Conservation (phyloP, 35 echinoderm and acorn worm species). For the Amphiura filiformis region DNA sequence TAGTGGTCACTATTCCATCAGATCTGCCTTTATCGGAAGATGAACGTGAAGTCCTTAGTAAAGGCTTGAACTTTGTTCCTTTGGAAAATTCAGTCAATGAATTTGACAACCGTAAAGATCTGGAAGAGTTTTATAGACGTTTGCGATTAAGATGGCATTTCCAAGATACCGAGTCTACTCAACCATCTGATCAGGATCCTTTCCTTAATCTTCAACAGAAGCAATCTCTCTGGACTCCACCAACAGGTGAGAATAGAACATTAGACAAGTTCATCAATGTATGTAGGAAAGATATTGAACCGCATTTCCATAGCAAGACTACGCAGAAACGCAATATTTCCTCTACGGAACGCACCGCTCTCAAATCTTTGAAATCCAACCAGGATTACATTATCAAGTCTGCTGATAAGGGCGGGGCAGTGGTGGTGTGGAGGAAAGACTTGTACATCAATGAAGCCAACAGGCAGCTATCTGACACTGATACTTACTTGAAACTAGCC, state of each 20-base stretch:
- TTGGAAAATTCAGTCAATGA: neutral
- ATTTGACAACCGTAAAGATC: neutral
- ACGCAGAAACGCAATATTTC: neutral
- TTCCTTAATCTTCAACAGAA: neutral
- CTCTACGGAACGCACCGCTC: neutral
- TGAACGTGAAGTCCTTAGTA: neutral
- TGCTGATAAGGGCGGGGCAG: conserved; percentile 33
- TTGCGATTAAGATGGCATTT: neutral
- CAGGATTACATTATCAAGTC: neutral
- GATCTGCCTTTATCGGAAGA: neutral
- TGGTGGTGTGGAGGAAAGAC: conserved; percentile 36
- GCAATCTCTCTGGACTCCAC: neutral
- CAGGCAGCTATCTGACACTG: conserved; percentile 15
- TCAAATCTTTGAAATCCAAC: neutral
- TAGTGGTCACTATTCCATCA: neutral
- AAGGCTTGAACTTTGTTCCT: neutral
- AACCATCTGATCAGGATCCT: neutral
- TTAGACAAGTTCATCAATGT: neutral
- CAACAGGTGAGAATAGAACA: neutral
- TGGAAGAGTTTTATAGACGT: neutral
- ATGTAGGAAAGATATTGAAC: neutral
- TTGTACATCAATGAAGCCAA: conserved; percentile 12
- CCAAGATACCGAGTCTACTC: neutral
- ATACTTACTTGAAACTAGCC: neutral
- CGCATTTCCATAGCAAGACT: neutral